phyloP scores from a whole-genome alignment of 2,797 vertebrate genomes.

The Sphaeramia orbicularis region DNA sequence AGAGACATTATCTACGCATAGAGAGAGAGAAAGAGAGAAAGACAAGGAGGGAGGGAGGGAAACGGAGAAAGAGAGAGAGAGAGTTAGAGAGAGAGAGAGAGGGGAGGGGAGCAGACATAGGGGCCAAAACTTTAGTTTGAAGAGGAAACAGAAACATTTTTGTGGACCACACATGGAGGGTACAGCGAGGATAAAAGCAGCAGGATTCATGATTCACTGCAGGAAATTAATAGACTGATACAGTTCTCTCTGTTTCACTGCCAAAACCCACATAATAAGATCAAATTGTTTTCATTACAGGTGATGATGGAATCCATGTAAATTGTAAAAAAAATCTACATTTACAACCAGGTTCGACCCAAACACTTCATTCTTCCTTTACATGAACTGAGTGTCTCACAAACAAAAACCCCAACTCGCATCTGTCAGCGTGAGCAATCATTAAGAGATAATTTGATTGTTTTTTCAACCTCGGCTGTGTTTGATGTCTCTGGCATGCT shows the following conservation, averaged over 20 bases:
- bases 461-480: slow-evolving; percentile 71
- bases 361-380: slow-evolving; percentile 39
- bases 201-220: slow-evolving; percentile 77
- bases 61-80: slow-evolving; percentile 4
- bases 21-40: slow-evolving; percentile 51
- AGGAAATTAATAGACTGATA: slow-evolving; percentile 80
- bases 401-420: slow-evolving; percentile 46
- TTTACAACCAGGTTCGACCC: slow-evolving; percentile 33
- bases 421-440: slow-evolving; percentile 79
- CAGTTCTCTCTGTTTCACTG: slow-evolving; percentile 63
- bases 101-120: slow-evolving; percentile 43
- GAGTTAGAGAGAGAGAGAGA: no score
- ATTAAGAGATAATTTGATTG: slow-evolving; percentile 82
- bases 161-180: slow-evolving; percentile 79
- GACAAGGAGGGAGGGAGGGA: slow-evolving; percentile 2
- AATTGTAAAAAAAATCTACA: slow-evolving; percentile 57
- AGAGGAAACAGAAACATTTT: slow-evolving; percentile 73
- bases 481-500: slow-evolving; percentile 79
- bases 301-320: slow-evolving; percentile 72
- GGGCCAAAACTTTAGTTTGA: slow-evolving; percentile 74
- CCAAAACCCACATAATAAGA: slow-evolving; percentile 70
- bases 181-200: slow-evolving; percentile 73
- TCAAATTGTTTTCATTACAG: slow-evolving; percentile 74
- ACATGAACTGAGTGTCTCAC: slow-evolving; percentile 42
- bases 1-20: slow-evolving; percentile 81